These are phyloP conservation scores for Xerus inauris DNA, from an alignment of 2,113 vertebrate species.

Conservation along the genomic window DNA sequence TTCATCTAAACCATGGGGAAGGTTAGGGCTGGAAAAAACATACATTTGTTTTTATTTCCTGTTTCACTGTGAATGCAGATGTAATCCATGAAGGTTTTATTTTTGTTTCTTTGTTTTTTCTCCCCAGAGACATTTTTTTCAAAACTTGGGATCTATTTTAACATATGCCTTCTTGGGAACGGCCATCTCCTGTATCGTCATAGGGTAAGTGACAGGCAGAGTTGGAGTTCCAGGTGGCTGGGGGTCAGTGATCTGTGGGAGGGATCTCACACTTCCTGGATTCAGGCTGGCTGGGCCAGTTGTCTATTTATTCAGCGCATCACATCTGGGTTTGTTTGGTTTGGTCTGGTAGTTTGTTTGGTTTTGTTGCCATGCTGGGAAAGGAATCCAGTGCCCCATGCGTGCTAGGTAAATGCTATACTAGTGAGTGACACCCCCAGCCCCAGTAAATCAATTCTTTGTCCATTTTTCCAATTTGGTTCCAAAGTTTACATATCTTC, in stretches of 20 bases:
- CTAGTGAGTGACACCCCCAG: not conserved
- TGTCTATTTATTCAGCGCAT: not conserved
- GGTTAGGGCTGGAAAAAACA: not conserved
- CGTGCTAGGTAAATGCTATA: not conserved
- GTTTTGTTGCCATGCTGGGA: not conserved
- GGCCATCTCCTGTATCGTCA: constrained; percentile 89
- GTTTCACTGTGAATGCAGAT: not conserved
- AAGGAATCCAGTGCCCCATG: not conserved
- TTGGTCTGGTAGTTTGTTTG: not conserved
- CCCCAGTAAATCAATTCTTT: not conserved
- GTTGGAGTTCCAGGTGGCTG: not conserved
- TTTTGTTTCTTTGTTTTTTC: constrained; percentile 70
- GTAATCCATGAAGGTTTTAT: constrained; percentile 24
- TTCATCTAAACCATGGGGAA: not conserved
- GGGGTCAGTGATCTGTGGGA: not conserved
- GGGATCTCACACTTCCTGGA: not conserved
- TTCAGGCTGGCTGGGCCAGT: not conserved
- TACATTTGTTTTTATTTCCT: constrained; percentile 20
- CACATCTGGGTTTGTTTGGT: not conserved
- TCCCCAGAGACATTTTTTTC: constrained; percentile 90
- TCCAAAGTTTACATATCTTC: not conserved
- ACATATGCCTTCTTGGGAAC: constrained; percentile 92
- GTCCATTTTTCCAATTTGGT: not conserved
- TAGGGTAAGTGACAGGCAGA: constrained; percentile 88
- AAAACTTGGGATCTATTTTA: constrained; percentile 91